phyloP scores from a whole-genome alignment of 2,888 invertebrate species.

The Agrotis ipsilon region DNA sequence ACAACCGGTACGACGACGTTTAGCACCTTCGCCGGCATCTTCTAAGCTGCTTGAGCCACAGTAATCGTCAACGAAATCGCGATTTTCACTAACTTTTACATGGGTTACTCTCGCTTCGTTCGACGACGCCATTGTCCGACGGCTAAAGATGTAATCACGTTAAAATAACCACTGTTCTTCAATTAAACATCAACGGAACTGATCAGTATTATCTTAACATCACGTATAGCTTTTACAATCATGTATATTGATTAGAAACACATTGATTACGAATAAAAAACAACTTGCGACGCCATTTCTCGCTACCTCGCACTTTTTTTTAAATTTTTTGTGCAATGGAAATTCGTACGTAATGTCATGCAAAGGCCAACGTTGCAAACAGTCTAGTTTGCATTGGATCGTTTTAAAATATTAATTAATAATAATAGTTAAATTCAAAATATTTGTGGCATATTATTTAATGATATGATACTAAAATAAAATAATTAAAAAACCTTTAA shows the following conservation, averaged over 20 bases:
- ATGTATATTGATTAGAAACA: conserved; percentile 81
- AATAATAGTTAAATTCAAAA: too few relatives aligned
- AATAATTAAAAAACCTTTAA: neutral
- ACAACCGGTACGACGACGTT: conserved; percentile 86
- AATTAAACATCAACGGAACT: conserved; percentile 80
- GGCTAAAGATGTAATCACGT: conserved; percentile 78
- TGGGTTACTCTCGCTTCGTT: conserved; percentile 84
- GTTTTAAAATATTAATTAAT: neutral
- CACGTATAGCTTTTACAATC: conserved; percentile 71
- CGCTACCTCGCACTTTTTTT: conserved; percentile 82
- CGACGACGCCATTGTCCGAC: conserved; percentile 90
- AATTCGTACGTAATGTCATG: conserved; percentile 71
- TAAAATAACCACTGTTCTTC: conserved; percentile 77
- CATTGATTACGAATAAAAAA: conserved; percentile 87
- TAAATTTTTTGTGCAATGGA: conserved; percentile 73
- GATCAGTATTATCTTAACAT: conserved; percentile 73
- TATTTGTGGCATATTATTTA: neutral
- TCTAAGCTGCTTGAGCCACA: conserved; percentile 77
- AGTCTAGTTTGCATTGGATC: conserved; percentile 56
- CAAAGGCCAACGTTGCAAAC: conserved; percentile 66
- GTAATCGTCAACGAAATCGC: conserved; percentile 78
- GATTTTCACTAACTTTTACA: conserved; percentile 88
- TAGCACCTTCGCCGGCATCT: conserved; percentile 84
- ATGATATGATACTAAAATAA: neutral
- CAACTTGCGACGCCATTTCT: conserved; percentile 91